Conservation (phyloP, 2,888 invertebrate genomes). For the Ochropacha duplaris region DNA sequence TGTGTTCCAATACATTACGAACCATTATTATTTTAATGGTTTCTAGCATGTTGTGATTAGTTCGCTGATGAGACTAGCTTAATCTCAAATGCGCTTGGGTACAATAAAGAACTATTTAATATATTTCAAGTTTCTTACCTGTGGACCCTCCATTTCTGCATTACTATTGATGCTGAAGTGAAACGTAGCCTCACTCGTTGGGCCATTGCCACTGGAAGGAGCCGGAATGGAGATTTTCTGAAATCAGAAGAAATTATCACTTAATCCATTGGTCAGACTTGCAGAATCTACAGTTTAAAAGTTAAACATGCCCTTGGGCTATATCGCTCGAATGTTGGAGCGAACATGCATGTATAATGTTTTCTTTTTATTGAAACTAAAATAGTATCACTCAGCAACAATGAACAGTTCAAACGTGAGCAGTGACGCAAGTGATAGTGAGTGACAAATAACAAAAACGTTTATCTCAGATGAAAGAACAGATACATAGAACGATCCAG, state of each 20-base stretch:
- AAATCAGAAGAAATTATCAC: slow-evolving; percentile 45
- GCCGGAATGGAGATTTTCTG: slow-evolving; percentile 91
- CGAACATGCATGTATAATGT: slow-evolving; percentile 30
- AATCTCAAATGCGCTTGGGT: no score
- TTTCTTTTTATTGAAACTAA: slow-evolving; percentile 29
- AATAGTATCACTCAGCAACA: slow-evolving; percentile 29
- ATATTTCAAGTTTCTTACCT: slow-evolving; percentile 75
- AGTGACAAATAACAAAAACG: slow-evolving; percentile 27
- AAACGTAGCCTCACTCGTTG: slow-evolving; percentile 83
- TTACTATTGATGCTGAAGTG: slow-evolving; percentile 91
- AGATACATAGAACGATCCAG: slow-evolving; percentile 2
- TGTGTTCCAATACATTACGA: slow-evolving; percentile 31
- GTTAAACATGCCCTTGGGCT: slow-evolving; percentile 30
- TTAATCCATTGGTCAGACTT: slow-evolving; percentile 10
- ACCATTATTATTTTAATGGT: slow-evolving; percentile 7
- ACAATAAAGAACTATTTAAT: no score
- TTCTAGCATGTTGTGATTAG: background rate
- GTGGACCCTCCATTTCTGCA: slow-evolving; percentile 91
- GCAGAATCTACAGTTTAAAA: no score
- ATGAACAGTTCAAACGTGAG: slow-evolving; percentile 25
- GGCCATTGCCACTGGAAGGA: slow-evolving; percentile 81
- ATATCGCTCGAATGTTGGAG: slow-evolving; percentile 24
- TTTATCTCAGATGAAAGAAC: slow-evolving; percentile 15
- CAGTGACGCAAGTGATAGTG: slow-evolving; percentile 22
- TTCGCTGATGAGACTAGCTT: no score